Base-by-base conservation (phyloP, 2,113 vertebrate genomes). In the Psittacula cyanocephala region DNA sequence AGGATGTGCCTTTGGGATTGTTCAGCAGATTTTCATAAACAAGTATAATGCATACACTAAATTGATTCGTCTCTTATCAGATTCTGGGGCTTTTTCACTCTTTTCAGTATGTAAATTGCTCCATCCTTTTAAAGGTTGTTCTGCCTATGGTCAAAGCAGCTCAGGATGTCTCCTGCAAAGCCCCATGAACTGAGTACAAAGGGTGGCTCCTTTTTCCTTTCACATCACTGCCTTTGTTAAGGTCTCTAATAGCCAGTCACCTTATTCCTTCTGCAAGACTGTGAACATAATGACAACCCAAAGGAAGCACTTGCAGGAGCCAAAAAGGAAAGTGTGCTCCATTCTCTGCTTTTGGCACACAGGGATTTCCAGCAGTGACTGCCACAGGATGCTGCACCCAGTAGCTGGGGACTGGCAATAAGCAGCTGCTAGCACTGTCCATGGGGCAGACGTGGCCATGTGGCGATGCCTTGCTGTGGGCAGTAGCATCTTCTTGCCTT, bases 381-480 rank as follows among this genome's bases (percentile, higher is more conserved):
- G 46, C n/a, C 47, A 59, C n/a, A 59, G 46, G 41, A 49, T n/a
- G 13, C 37, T 3, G 0, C 31, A 77, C 37, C 41, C 1, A 0
- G 47, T 1, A 5, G 11, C 81, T 92, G 77, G 65, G 22, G 7
- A 71, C 14, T 5, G 1, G 46, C 2, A 6, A 53, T 63, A 35
- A 91, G 47, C 52, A 79, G 59, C 35, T 88, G 47, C 50, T 72
- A 1, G 0, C 44, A 60, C 2, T 1, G 24, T 27, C 55, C 1
- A 0, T 37, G 62, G 55, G 60, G 53, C 31, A 86, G 55, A 60
- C 2, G 6, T 33, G 31, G 41, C 60, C 28, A 8, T 24, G 53
- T 6, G 47, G 27, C 0, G 4, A 68, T 74, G 63, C 29, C 35
- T 33, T 41, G 43, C 64, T 83, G 37, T 10, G 43, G 47, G n/a